Conservation (phyloP, 2,797 vertebrate species). For the Xiphophorus birchmanni region DNA sequence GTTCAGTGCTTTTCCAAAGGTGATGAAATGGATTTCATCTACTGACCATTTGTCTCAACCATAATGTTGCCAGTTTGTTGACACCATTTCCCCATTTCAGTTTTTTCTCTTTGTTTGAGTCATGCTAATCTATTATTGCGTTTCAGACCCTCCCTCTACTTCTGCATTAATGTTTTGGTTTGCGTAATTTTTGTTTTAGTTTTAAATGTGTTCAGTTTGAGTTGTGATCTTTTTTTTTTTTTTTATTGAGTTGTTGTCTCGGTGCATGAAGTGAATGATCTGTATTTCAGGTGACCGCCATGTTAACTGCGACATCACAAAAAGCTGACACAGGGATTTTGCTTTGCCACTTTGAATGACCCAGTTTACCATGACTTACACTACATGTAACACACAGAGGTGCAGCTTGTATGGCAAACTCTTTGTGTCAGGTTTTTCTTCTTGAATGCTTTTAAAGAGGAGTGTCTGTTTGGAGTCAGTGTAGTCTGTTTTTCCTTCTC, state of each 20-base stretch:
- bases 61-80: constrained; percentile 73
- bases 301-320: constrained; percentile 55
- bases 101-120: constrained; percentile 46
- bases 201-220: constrained; percentile 57
- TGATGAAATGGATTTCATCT: constrained; percentile 75
- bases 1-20: constrained; percentile 75
- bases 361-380: constrained; percentile 37
- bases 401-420: constrained; percentile 60
- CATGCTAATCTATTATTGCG: constrained; percentile 70
- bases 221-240: constrained; percentile 46
- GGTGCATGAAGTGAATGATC: constrained; percentile 79
- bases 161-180: constrained; percentile 61
- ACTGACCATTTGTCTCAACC: constrained; percentile 73
- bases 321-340: constrained; percentile 81
- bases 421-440: constrained; percentile 79
- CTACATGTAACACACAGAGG: constrained; percentile 25
- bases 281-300: constrained; percentile 65
- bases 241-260: constrained; percentile 73
- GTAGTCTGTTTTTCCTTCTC: constrained; percentile 40
- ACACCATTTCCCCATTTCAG: constrained; percentile 48
- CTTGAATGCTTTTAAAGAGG: constrained; percentile 65
- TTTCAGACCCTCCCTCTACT: constrained; percentile 53
- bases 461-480: constrained; percentile 63
- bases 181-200: constrained; percentile 48
- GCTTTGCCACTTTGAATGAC: constrained; percentile 49